Base-by-base conservation (phyloP, 2,888 invertebrate genomes). In the Craniophora ligustri region DNA sequence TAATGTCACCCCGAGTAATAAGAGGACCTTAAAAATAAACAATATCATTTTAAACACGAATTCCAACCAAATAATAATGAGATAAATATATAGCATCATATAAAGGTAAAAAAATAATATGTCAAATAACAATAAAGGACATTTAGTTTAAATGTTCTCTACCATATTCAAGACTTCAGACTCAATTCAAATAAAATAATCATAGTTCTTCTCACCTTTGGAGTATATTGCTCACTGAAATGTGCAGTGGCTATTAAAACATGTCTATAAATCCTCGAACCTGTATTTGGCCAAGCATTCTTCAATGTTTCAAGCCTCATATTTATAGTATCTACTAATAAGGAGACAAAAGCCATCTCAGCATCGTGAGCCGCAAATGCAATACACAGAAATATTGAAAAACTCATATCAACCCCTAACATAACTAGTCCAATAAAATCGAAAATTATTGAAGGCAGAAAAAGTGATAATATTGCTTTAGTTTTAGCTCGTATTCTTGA, bases 321-420 rank as follows among this genome's bases (percentile, higher is more conserved):
- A 67, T 88, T 91, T 2, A 89, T 75, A 2, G 75, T 74, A 26
- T 83, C 78, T 18, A 89, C 79, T 4, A 89, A 28, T 16, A 87
- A 59, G 16, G 81, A 70, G 15, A 81, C 75, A 7, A 88, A 81
- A 0, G 78, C 57, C 32, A 86, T 66, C 70, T 91, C 91, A 0
- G 83, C 67, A 57, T 89, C 88, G 45, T 86, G 85, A 15, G 84
- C 85, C 1, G 84, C 76, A 47, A 82, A 81, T 0, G 78, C 67
- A 0, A 87, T 36, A 6, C 76, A 67, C 0, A 84, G 63, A 0
- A 77, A 46, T 5, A 81, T 10, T 0, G 78, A 58, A 8, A 72
- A 28, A 23, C 70, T 67, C 1, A 36, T 13, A 19, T 75, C 63
- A 0, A 58, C 14, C 8, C 59, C 49, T 0, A 83, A 26, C 0